phyloP scores from a whole-genome alignment of 2,888 invertebrate species.

The Blastobasis lacticolella region DNA sequence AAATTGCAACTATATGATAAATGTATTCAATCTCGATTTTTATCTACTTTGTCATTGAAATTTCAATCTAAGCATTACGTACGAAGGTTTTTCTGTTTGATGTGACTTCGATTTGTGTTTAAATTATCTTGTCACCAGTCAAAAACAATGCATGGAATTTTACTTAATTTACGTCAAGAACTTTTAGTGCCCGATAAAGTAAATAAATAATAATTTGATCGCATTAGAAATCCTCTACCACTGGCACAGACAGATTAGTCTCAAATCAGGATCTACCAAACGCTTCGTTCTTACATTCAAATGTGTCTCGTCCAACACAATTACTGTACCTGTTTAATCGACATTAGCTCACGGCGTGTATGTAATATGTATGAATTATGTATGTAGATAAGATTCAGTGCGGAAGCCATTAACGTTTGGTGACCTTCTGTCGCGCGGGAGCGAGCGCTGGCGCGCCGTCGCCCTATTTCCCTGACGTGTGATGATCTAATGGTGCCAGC shows the following conservation, averaged over 20 bases:
- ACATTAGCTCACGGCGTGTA: background rate
- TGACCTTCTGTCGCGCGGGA: constrained; percentile 52
- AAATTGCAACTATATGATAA: background rate
- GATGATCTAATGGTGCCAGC: constrained; percentile 37
- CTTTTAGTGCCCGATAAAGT: too few species aligned
- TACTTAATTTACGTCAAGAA: too few species aligned
- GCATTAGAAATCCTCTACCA: too few species aligned
- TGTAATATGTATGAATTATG: background rate
- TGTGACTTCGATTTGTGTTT: too few species aligned
- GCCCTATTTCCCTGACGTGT: constrained; percentile 47
- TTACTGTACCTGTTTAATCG: background rate
- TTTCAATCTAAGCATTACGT: background rate
- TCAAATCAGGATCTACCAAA: too few species aligned
- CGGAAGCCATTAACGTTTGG: constrained; percentile 52
- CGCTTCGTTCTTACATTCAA: too few species aligned
- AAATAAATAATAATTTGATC: too few species aligned
- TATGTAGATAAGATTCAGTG: constrained; percentile 47
- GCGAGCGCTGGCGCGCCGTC: constrained; percentile 23
- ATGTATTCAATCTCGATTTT: background rate
- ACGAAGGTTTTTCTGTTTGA: too few species aligned
- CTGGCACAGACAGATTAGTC: too few species aligned
- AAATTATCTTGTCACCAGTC: too few species aligned
- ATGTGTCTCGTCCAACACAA: background rate
- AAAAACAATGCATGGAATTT: too few species aligned
- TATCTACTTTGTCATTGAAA: background rate